Evolutionary conservation across 2,797 vertebrate species (phyloP), one percentile per base, ranked within the genome.

Genomic region (Oreochromis grahami): DNA sequence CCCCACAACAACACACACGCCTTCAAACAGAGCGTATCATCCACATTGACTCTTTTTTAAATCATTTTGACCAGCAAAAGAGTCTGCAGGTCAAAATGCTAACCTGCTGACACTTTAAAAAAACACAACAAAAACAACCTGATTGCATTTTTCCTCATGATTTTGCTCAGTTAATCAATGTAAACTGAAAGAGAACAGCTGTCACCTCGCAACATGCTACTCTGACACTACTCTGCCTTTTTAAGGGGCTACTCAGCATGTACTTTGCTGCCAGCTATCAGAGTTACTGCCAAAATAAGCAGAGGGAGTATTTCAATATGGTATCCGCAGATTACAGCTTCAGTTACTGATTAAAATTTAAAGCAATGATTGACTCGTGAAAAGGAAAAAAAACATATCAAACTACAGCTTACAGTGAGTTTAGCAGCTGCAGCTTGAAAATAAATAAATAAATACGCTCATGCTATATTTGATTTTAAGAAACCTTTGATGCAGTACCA

Each of bases 341-440:
- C 83, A 84, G 55, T 48, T 81, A 84, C 80, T 81, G 84, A 90
- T 81, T 77, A 84, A 79, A 80, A 90, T 86, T 90, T 86, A 90
- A 90, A 92, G 87, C 52, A 0, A 52, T 3, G 83, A 90, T 85
- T 81, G 86, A 92, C 85, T 83, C 32, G 15, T 14, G 52, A 43
- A 72, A 29, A 41, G 17, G 32, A 13, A 68, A 14, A 65, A 65
- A 24, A 14, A 58, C 43, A 85, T 77, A 78, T 51, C 45, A 86
- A 82, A 88, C 72, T 60, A 32, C 80, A 78, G 21, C 48, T 76
- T 74, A n/a, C 11, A 19, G 15, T 4, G 24, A 48, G 26, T 50
- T 74, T 50, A 72, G 68, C 68, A 85, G 51, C 45, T 53, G 76
- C 72, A 70, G 72, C 34, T 34, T 63, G 29, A 7, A 48, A 77